phyloP scores from a whole-genome alignment of 2,888 invertebrate genomes.

The Leptinotarsa tumamoca region DNA sequence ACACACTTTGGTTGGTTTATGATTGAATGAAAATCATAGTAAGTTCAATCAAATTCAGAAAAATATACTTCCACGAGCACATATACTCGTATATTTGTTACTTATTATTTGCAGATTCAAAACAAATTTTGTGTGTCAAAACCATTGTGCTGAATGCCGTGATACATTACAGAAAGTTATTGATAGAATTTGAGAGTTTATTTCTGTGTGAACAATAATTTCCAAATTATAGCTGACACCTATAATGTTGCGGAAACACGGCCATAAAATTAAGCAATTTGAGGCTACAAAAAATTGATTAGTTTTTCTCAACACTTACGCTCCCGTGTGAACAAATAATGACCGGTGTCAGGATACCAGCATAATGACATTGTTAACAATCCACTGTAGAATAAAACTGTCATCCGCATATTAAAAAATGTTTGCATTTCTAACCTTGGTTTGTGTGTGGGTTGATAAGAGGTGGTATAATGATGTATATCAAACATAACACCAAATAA shows the following conservation, averaged over 20 bases:
- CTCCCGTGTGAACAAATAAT: slow-evolving; percentile 9
- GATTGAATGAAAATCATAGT: too few relatives aligned
- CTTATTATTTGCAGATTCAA: too few relatives aligned
- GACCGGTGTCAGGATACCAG: background rate
- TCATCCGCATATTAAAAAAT: slow-evolving; percentile 13
- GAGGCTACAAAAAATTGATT: background rate
- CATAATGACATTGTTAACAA: slow-evolving; percentile 10
- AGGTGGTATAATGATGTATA: slow-evolving; percentile 21
- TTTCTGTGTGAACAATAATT: too few relatives aligned
- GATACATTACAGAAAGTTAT: too few relatives aligned
- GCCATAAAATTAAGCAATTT: background rate
- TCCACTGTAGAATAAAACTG: background rate
- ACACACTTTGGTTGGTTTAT: too few relatives aligned
- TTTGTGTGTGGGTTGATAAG: slow-evolving; percentile 9
- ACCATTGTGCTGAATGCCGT: too few relatives aligned
- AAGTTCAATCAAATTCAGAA: too few relatives aligned
- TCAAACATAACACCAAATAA: slow-evolving; percentile 36
- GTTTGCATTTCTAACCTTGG: slow-evolving; percentile 4
- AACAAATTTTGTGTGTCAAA: too few relatives aligned
- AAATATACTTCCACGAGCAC: too few relatives aligned
- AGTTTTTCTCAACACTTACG: background rate
- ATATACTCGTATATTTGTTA: too few relatives aligned
- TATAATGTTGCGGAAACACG: background rate
- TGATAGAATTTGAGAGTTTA: too few relatives aligned
- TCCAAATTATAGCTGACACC: too few relatives aligned